Conservation (phyloP, 2,113 vertebrate species). For the Anas platyrhynchos region DNA sequence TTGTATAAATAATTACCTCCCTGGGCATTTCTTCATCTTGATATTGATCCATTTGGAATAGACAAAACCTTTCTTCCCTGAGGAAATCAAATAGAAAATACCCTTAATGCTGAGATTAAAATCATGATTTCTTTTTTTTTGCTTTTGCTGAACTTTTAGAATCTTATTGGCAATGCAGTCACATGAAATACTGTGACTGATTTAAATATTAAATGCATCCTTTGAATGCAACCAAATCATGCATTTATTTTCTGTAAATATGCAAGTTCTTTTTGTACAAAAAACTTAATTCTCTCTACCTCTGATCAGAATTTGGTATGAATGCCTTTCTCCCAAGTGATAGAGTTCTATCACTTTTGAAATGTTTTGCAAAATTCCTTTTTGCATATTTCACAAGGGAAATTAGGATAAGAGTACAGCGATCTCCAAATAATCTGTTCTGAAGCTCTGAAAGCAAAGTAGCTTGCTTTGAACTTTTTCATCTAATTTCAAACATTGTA, state of each 20-base stretch:
- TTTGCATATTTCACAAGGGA: not conserved
- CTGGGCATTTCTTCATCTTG: not conserved
- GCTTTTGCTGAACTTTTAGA: not conserved
- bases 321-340: not conserved
- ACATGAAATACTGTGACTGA: not conserved
- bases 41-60: not conserved
- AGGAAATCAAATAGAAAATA: not conserved
- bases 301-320: not conserved
- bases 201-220: not conserved
- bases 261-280: not conserved
- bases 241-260: not conserved
- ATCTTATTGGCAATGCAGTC: not conserved
- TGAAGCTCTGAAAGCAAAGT: not conserved
- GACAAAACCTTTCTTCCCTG: not conserved
- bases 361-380: not conserved
- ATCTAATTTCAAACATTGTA: not conserved
- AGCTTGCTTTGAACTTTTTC: not conserved
- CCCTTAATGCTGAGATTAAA: not conserved
- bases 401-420: not conserved
- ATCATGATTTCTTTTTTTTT: not conserved
- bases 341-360: not conserved
- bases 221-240: not conserved
- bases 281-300: not conserved
- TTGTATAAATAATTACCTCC: slow-evolving; percentile 10
- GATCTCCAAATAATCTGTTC: not conserved